Evolutionary conservation across 2,797 vertebrate genomes (phyloP), one percentile per base, ranked within the genome.

Genomic region (Gobionotothen gibberifrons): DNA sequence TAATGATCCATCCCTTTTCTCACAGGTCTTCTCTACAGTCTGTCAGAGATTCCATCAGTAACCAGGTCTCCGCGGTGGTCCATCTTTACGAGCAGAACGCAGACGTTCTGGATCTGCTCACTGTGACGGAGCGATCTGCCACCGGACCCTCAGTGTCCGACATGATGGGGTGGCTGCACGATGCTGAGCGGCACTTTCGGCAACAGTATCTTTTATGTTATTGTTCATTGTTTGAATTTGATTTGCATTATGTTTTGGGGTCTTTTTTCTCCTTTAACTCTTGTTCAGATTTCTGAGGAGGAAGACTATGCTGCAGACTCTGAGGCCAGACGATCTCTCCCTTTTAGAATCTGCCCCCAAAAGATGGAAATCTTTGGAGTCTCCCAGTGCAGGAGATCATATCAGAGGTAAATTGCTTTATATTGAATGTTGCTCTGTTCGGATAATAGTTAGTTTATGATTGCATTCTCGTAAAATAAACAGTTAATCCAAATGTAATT

Each of bases 111-210:
- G 88, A 93, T 54, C 67, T 95, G 1, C 40, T 53, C 3, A 59
- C 26, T 0, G 74, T 87, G 3, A 89, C 95, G 0, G 75, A 85
- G 71, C 95, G 96, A 0, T 95, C 94, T 0, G 84, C 82, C 8
- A 40, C 69, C 15, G 77, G 85, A 40, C 97, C 97, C 0, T 97
- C 97, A 0, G 72, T 96, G 76, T 93, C 96, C 0, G 97, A 98
- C 51, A 96, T 96, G 94, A 54, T 99, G 85, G 96, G 96, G 80
- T 97, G 96, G 95, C 89, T 98, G 76, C 96, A 96, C 77, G 95
- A 98, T 17, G 93, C 96, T 0, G 96, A 97, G 47, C 92, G 91
- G n/a, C 87, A 93, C 90, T 99, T 96, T 78, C 92, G 94, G 53
- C 89, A 72, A 5, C 92, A 96, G 94, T 98, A 98, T 98, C 97